Conservation (phyloP, 1,140 invertebrate species). For the Leucophenga varia region DNA sequence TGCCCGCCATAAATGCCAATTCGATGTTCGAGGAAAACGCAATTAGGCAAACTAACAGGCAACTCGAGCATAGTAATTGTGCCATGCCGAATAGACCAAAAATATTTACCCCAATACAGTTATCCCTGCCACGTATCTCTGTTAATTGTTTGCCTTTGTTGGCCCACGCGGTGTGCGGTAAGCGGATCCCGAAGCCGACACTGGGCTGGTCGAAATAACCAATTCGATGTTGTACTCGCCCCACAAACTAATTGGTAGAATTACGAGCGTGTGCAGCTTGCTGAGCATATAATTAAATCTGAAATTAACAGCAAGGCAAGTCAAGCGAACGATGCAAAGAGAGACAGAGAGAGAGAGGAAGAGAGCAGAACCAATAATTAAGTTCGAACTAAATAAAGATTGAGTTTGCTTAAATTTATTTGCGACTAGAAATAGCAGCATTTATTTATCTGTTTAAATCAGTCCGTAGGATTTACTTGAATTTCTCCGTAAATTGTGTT, state of each 20-base stretch:
- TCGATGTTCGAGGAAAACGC: no score
- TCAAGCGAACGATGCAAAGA: background rate
- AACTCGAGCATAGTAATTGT: no score
- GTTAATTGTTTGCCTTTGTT: conserved; percentile 28
- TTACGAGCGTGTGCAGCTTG: conserved; percentile 10
- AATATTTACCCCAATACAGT: no score
- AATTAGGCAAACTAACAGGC: no score
- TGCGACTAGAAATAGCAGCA: background rate
- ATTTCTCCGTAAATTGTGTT: no score
- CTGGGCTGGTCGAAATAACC: conserved; percentile 8
- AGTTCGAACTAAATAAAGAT: no score
- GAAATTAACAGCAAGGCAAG: conserved; percentile 32
- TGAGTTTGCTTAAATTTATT: no score
- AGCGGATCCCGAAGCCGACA: background rate
- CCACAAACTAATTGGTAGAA: conserved; percentile 23
- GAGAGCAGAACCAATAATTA: background rate
- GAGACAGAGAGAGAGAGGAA: conserved; percentile 13
- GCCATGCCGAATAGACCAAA: no score
- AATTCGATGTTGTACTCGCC: conserved; percentile 18
- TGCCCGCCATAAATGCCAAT: no score
- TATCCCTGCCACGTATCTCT: background rate
- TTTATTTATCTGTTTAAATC: no score
- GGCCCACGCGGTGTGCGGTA: no score
- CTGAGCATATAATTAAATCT: conserved; percentile 34
- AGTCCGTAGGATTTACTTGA: no score